Conservation (phyloP, 1,140 invertebrate species). For the Drosophila melanogaster region Release_6_plus_ISO1_MT NT_037436.4:13825001-13825500, state of each 20-base stretch:
- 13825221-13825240: conserved; percentile 76
- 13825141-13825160: background rate
- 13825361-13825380: background rate
- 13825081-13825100: background rate
- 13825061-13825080: background rate
- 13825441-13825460: conserved; percentile 67
- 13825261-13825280: conserved; percentile 73
- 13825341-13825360: conserved; percentile 34
- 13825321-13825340: conserved; percentile 45
- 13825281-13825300: conserved; percentile 52
- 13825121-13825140: background rate
- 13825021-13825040: too few species aligned
- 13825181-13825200: conserved; percentile 20
- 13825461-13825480: conserved; percentile 70
- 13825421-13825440: conserved; percentile 8
- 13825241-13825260: conserved; percentile 72
- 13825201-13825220: conserved; percentile 69
- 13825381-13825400: background rate
- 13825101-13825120: background rate
- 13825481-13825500: conserved; percentile 56
- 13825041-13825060: background rate
- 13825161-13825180: background rate
- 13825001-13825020: background rate
- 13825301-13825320: conserved; percentile 25
- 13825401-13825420: background rate